These are phyloP conservation scores for Nymphalis urticae DNA, from an alignment of 2,888 invertebrate species.

Conservation along the genomic window DNA sequence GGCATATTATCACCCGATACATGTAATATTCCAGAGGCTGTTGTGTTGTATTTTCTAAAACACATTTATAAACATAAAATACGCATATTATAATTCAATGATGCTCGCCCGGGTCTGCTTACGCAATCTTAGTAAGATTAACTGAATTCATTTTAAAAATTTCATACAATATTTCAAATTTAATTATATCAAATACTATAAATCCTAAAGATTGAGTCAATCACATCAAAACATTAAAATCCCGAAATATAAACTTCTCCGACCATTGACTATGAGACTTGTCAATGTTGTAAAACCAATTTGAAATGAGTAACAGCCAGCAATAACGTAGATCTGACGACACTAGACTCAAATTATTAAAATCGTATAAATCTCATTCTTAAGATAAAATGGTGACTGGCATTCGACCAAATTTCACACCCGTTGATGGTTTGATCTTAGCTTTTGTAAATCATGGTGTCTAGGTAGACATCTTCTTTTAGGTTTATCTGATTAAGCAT, in stretches of 20 bases:
- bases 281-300: constrained; percentile 24
- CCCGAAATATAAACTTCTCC: constrained; percentile 13
- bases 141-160: too few species aligned
- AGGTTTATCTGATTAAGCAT: neutral
- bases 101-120: too few species aligned
- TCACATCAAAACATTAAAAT: constrained; percentile 9
- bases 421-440: constrained; percentile 26
- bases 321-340: constrained; percentile 28
- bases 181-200: neutral
- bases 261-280: constrained; percentile 15
- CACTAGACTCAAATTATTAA: constrained; percentile 37
- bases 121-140: too few species aligned
- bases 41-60: too few species aligned
- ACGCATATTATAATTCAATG: too few species aligned
- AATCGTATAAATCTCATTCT: constrained; percentile 41
- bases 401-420: constrained; percentile 43
- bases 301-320: constrained; percentile 26
- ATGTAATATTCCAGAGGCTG: too few species aligned
- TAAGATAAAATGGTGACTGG: constrained; percentile 41
- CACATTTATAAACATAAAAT: too few species aligned
- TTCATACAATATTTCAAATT: neutral
- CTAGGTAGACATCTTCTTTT: neutral
- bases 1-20: too few species aligned
- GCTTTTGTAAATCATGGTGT: constrained; percentile 16
- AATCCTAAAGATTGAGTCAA: constrained; percentile 1